Evolutionary conservation across 2,113 vertebrate genomes (phyloP).

Genomic region (Myotis lucifugus): DNA sequence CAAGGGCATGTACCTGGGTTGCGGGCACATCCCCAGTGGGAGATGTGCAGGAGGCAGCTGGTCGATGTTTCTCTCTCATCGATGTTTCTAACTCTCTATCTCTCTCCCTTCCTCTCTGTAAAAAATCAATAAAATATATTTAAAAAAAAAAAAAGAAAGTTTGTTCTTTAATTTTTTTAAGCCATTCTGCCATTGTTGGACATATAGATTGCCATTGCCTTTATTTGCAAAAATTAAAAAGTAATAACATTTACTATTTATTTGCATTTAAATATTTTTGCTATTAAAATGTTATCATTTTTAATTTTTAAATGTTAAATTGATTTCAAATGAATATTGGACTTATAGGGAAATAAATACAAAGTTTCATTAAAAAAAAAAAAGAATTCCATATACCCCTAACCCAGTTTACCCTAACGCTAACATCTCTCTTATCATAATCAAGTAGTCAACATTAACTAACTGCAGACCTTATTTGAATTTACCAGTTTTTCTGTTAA

Average conservation of each 20-base stretch:
- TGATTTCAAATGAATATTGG: conserved; percentile 9
- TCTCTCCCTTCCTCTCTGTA: too few relatives aligned
- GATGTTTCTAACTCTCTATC: too few relatives aligned
- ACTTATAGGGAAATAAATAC: not conserved
- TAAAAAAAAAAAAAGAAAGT: too few relatives aligned
- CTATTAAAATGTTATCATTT: conserved; percentile 1
- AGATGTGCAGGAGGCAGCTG: too few relatives aligned
- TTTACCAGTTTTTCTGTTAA: conserved; percentile 14
- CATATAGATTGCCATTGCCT: not conserved
- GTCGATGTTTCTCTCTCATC: too few relatives aligned
- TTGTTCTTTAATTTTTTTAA: not conserved
- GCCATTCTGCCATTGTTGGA: not conserved
- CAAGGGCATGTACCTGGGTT: too few relatives aligned
- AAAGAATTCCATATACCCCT: not conserved
- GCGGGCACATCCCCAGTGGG: too few relatives aligned
- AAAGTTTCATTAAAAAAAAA: not conserved
- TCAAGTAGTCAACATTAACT: not conserved
- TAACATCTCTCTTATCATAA: not conserved
- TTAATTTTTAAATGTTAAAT: not conserved
- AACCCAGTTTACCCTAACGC: not conserved
- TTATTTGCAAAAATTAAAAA: too few relatives aligned
- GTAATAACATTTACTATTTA: too few relatives aligned
- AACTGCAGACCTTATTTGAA: not conserved
- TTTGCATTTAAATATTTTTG: not conserved
- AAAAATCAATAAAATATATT: too few relatives aligned